Evolutionary conservation across 1,140 invertebrate species (phyloP).

Genomic region (Philotrypesis tridentata): DNA sequence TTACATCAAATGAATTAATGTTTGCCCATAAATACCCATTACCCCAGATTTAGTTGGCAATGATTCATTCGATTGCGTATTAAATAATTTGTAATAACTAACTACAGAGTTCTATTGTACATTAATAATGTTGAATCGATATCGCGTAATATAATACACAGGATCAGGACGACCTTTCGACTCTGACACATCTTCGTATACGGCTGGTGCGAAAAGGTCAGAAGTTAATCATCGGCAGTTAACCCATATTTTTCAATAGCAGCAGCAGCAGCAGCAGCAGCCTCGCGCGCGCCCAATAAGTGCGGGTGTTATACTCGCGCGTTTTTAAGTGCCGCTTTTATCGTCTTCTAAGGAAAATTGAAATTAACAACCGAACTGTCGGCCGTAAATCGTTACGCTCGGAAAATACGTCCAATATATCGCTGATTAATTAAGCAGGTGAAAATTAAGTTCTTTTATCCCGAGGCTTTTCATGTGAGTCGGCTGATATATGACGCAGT

Average conservation of each 20-base stretch:
- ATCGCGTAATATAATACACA: not conserved
- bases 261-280: too few relatives aligned
- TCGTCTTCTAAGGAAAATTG: constrained; percentile 21
- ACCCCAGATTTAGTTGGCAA: not conserved
- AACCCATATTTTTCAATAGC: constrained; percentile 29
- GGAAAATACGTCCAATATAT: constrained; percentile 10
- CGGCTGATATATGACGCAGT: too few relatives aligned
- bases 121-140: not conserved
- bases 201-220: not conserved
- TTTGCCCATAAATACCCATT: too few relatives aligned
- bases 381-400: not conserved
- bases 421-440: constrained; percentile 4
- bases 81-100: too few relatives aligned
- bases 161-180: not conserved
- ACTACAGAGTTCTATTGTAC: too few relatives aligned
- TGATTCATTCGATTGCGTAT: not conserved
- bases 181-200: not conserved
- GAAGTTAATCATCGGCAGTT: constrained; percentile 2
- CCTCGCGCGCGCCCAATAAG: not conserved
- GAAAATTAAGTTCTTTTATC: constrained; percentile 8
- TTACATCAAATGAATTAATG: not conserved
- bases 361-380: constrained; percentile 1
- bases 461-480: not conserved
- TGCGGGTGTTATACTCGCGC: not conserved
- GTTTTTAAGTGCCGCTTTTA: constrained; percentile 4